Evolutionary conservation across 2,113 vertebrate species (phyloP).

Genomic region (Orycteropus afer): DNA sequence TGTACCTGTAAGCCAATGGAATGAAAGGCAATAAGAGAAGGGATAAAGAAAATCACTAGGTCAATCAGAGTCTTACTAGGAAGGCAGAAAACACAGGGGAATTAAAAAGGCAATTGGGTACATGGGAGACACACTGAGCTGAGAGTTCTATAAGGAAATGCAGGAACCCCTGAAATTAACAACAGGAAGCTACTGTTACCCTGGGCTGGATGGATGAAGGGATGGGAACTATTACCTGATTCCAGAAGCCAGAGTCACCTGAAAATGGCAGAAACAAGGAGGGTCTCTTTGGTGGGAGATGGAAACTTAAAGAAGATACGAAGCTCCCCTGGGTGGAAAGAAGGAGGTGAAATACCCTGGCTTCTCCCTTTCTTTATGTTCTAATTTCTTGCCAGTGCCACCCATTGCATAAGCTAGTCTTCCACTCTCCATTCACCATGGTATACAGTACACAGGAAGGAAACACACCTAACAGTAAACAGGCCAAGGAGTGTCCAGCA

Average conservation of each 20-base stretch:
- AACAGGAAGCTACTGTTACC: background rate
- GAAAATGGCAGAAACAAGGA: background rate
- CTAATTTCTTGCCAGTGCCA: fast-evolving
- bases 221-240: background rate
- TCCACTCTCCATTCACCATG: background rate
- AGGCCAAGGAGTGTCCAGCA: background rate
- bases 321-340: background rate
- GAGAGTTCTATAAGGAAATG: background rate
- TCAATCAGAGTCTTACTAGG: background rate
- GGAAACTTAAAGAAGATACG: background rate
- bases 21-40: background rate
- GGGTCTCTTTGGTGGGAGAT: background rate
- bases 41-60: background rate
- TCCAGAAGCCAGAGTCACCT: background rate
- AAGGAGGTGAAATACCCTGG: background rate
- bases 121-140: background rate
- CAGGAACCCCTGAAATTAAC: background rate
- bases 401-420: background rate
- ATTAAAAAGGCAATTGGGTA: background rate
- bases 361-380: background rate
- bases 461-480: background rate
- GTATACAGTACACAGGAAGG: background rate
- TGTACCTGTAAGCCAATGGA: background rate
- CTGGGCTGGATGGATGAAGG: background rate
- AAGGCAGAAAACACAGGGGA: background rate